Conservation (phyloP, 92 coral and sea anemone genomes). For the Montipora capitata region DNA sequence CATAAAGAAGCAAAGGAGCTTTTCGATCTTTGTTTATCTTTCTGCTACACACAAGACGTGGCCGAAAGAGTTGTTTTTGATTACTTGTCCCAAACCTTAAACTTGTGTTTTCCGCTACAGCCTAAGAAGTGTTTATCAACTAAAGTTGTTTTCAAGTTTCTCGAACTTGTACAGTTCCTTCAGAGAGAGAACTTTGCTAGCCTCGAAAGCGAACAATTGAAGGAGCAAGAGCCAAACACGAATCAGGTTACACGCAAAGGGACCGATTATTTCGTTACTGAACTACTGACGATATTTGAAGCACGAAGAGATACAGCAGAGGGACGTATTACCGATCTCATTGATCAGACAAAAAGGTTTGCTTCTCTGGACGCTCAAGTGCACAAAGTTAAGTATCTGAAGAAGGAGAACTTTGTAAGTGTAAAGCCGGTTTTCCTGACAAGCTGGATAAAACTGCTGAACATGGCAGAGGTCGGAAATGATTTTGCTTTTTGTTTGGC, state of each 20-base stretch:
- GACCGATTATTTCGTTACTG: neutral
- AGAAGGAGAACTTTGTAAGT: neutral
- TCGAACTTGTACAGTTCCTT: slow-evolving; percentile 30
- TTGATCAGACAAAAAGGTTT: slow-evolving; percentile 2
- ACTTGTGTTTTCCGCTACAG: slow-evolving; percentile 27
- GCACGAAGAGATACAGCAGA: neutral
- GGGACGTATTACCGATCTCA: slow-evolving; percentile 12
- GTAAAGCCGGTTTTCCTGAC: neutral
- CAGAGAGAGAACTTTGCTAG: slow-evolving; percentile 17
- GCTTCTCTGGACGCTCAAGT: slow-evolving; percentile 20
- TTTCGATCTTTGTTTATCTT: slow-evolving; percentile 16
- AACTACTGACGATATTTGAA: slow-evolving; percentile 32
- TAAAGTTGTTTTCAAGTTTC: slow-evolving; percentile 17
- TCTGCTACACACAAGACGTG: slow-evolving; percentile 29
- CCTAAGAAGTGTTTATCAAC: neutral
- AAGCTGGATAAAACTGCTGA: slow-evolving; percentile 32
- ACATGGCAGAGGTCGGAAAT: neutral
- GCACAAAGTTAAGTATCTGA: neutral
- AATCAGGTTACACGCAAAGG: neutral
- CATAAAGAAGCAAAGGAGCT: slow-evolving; percentile 16
- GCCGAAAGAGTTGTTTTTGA: slow-evolving; percentile 30
- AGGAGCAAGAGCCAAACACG: neutral
- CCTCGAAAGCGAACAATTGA: neutral
- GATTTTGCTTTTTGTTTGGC: neutral
- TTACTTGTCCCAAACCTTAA: neutral